Conservation (phyloP, 2,797 vertebrate genomes). For the Florisuga fusca region DNA sequence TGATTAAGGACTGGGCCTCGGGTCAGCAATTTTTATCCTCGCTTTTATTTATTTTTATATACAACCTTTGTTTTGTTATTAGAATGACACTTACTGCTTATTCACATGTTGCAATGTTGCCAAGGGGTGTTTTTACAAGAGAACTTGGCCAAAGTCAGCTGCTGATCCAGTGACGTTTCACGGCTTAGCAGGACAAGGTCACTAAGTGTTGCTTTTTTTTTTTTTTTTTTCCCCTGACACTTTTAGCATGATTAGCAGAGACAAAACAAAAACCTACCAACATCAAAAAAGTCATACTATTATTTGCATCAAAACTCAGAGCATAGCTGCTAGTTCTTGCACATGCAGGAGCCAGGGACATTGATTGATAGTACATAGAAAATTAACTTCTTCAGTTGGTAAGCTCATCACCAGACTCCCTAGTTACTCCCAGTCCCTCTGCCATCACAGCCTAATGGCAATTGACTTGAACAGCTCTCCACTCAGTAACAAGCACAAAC, state of each 20-base stretch:
- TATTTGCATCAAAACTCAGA: not conserved
- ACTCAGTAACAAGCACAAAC: not conserved
- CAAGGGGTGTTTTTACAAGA: conserved; percentile 41
- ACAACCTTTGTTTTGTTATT: not conserved
- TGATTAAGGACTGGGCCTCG: not conserved
- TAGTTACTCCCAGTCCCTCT: not conserved
- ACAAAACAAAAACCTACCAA: not conserved
- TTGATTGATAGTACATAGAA: not conserved
- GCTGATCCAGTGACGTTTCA: conserved; percentile 10
- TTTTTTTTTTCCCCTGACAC: not conserved
- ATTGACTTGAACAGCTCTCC: not conserved
- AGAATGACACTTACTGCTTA: conserved; percentile 35
- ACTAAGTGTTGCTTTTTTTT: too few species aligned
- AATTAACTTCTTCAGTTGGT: not conserved
- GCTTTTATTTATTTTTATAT: conserved; percentile 54
- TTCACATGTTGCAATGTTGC: conserved; percentile 7
- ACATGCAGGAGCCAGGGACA: not conserved
- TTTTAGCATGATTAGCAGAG: not conserved
- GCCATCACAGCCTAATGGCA: not conserved
- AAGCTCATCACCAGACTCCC: not conserved
- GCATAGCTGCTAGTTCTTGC: not conserved
- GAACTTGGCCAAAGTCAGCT: conserved; percentile 26
- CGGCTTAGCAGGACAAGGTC: conserved; percentile 8
- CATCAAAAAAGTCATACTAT: not conserved
- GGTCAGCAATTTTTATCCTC: conserved; percentile 27